Base-by-base conservation (phyloP, 2,888 invertebrate genomes). In the Ethmia dodecea region DNA sequence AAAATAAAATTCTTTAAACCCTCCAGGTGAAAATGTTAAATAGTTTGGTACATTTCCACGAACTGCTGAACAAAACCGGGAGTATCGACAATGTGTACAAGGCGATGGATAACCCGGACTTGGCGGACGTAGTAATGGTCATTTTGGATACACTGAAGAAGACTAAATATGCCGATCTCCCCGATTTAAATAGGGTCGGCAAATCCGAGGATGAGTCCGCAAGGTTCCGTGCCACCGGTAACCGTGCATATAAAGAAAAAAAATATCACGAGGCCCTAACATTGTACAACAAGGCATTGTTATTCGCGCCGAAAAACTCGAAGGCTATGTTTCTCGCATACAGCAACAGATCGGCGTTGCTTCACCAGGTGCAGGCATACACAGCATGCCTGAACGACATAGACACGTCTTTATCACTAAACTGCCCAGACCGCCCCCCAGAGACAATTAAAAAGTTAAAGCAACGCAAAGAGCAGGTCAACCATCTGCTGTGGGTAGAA, bases 311-410 rank as follows among this genome's bases (percentile, higher is more conserved):
- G 2, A 40, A 37, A 4, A 27, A 44, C 18, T 52, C 60, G 0
- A 37, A 13, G 8, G 42, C 43, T 5, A 38, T 62, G 41, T 37
- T 37, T 29, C 32, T 57, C 3, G 62, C 54, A 2, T 55, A 52
- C 29, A 50, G 54, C 34, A 55, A 58, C 24, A 49, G 62, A 44
- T 63, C 65, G 14, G 53, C 47, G 0, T 20, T 61, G n/a, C 39
- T 60, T 1, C 36, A 29, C 1, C 43, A 41, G n/a, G 12, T 40
- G 3, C 27, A 42, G 11, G 36, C 32, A 2, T 53, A 36, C 20
- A 15, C 9, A 5, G 57, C 49, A 2, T 50, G 57, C 33, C 5
- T 51, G 5, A 33, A 38, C 8, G 65, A 65, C 16, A 55, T 62
- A 13, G 46, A 55, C 2, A 42, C 26, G 16, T 54, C 55, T 25